Base-by-base conservation (phyloP, 2,113 vertebrate genomes). In the Phoxinus phoxinus region DNA sequence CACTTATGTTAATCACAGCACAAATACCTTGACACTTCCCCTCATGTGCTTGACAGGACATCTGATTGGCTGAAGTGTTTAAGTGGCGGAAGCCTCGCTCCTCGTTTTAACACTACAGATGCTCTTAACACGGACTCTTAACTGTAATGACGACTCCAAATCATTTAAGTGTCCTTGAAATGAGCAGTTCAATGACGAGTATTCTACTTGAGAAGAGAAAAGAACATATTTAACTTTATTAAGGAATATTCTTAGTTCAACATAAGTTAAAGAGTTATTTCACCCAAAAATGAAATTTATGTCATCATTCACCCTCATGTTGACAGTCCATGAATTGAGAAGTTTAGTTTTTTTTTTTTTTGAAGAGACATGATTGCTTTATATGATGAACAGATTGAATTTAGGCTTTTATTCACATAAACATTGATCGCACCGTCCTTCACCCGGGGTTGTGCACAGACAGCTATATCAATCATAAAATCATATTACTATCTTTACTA, bases 1-100 rank as follows among this genome's bases (percentile, higher is more conserved):
- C 75, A 74, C 88, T 9, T 58, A 78, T 65, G 83, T 81, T 91
- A 90, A 92, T 91, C 81, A 80, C 88, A 81, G 84, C 91, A 91
- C 91, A 91, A 91, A 86, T 89, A 86, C 73, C 88, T 81, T 71
- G 77, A 81, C 51, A 71, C 86, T 84, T 82, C 88, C 84, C 73
- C 65, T 74, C 63, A 75, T 53, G 84, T 71, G 86, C 88, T 86
- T 85, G 88, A 92, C 90, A 85, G 81, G 32, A 71, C 21, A 59
- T 53, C 81, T 67, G 48, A 81, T 84, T 56, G 76, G 85, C 63
- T 51, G 63, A 77, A 84, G 81, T 25, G 86, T 83, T 89, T 88
- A 85, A 90, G 91, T 85, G 83, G 86, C 84, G 69, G 84, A 73
- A 87, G 48, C 59, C 69, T 75, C 41, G 4, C 56, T 85, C 82